A percentile compares a stretch with the other conserved stretches of the same genome.
phyloP scores from a whole-genome alignment of 2,113 vertebrate species.

The Sula dactylatra region DNA sequence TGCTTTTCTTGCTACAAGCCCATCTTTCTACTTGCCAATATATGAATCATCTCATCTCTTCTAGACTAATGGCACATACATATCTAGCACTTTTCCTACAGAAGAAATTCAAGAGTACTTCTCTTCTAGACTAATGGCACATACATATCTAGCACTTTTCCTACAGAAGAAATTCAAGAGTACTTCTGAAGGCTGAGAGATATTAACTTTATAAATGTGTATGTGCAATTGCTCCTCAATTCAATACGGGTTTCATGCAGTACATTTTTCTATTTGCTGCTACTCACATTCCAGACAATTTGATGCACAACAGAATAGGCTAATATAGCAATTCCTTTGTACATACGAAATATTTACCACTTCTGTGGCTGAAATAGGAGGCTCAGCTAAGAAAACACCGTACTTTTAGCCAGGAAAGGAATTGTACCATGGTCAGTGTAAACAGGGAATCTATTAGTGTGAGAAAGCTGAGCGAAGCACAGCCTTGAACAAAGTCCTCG shows the following conservation, averaged over 20 bases:
- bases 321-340: background rate
- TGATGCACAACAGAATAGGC: background rate
- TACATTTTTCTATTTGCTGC: background rate
- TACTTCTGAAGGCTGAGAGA: background rate
- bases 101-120: background rate
- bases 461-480: background rate
- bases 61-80: background rate
- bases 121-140: background rate
- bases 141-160: background rate
- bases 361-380: background rate
- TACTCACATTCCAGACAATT: background rate
- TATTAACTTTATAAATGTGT: background rate
- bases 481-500: background rate
- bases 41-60: background rate
- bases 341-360: background rate
- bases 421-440: background rate
- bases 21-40: background rate
- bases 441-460: background rate
- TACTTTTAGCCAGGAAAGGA: background rate
- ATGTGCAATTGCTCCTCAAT: background rate
- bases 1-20: background rate
- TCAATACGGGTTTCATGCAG: background rate
- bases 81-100: background rate
- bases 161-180: background rate
- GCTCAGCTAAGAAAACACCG: background rate